These are phyloP conservation scores for Xyliphius kryptos DNA, from an alignment of 2,113 vertebrate species.

Conservation along the genomic window DNA sequence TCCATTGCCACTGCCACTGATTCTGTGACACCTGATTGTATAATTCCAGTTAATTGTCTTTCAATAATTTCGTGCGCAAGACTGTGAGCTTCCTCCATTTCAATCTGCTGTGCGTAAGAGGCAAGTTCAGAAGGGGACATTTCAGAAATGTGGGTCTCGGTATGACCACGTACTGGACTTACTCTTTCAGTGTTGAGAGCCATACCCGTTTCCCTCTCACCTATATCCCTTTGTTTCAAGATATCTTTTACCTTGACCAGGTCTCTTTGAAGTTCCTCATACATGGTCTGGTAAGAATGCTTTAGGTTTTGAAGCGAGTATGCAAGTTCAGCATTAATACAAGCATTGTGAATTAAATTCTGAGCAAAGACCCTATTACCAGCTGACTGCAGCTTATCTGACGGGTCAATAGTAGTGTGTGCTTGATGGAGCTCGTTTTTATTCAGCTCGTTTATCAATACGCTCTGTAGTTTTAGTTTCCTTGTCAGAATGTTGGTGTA, in stretches of 20 bases:
- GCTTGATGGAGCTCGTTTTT: constrained; percentile 50
- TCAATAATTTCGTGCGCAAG: constrained; percentile 57
- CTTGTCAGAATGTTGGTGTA: constrained; percentile 75
- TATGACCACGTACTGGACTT: constrained; percentile 50
- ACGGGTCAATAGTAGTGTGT: constrained; percentile 19
- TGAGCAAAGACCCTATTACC: constrained; percentile 40
- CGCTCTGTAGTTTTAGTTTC: constrained; percentile 79
- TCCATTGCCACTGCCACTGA: constrained; percentile 61
- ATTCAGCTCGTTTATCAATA: constrained; percentile 77
- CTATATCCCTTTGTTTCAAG: too few species aligned
- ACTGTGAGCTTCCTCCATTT: constrained; percentile 56
- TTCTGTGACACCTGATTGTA: constrained; percentile 47
- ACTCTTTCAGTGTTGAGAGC: constrained; percentile 66
- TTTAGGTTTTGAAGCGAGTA: constrained; percentile 75
- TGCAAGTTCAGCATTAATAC: constrained; percentile 80
- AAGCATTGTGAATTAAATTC: constrained; percentile 53
- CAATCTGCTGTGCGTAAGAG: constrained; percentile 59
- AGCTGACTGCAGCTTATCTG: constrained; percentile 33
- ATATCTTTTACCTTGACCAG: constrained; percentile 70
- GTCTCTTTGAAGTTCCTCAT: constrained; percentile 74
- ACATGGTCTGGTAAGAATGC: constrained; percentile 70
- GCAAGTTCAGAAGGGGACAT: too few species aligned
- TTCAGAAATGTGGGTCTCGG: constrained; percentile 56
- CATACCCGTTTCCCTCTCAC: too few species aligned
- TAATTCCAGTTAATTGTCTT: constrained; percentile 49